Conservation (phyloP, 2,113 vertebrate genomes). For the Gasterosteus aculeatus region DNA sequence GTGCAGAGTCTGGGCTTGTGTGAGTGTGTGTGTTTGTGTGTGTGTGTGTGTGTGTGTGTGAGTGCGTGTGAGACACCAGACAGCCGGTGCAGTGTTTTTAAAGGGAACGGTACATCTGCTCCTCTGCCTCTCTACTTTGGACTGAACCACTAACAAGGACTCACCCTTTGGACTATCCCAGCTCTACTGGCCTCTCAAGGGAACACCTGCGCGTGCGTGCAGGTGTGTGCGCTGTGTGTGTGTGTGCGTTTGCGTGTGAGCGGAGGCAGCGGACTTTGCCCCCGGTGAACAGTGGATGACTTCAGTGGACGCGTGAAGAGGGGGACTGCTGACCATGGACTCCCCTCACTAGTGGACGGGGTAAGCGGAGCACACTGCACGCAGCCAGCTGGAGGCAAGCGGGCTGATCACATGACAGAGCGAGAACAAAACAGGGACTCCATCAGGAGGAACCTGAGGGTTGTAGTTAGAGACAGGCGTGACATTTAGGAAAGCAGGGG, state of each 20-base stretch:
- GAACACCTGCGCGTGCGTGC: slow-evolving; percentile 61
- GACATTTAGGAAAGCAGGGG: neutral
- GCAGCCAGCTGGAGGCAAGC: slow-evolving; percentile 34
- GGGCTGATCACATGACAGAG: slow-evolving; percentile 48
- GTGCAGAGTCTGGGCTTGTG: slow-evolving; percentile 42
- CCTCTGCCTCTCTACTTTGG: slow-evolving; percentile 45
- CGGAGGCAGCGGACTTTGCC: slow-evolving; percentile 40
- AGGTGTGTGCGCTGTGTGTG: slow-evolving; percentile 14
- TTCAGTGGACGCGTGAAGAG: slow-evolving; percentile 60
- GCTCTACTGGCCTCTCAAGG: slow-evolving; percentile 43
- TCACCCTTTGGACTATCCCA: slow-evolving; percentile 65
- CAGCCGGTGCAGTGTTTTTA: slow-evolving; percentile 58
- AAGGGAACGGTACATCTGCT: slow-evolving; percentile 51
- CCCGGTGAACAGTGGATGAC: slow-evolving; percentile 59
- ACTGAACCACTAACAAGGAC: slow-evolving; percentile 52
- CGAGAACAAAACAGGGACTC: slow-evolving; percentile 41
- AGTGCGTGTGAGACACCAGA: slow-evolving; percentile 24
- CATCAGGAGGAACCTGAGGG: neutral
- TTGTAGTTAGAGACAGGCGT: slow-evolving; percentile 1
- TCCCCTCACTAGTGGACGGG: slow-evolving; percentile 68
- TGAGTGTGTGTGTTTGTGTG: slow-evolving; percentile 12
- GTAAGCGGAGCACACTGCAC: slow-evolving; percentile 62
- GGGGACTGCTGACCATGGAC: slow-evolving; percentile 66
- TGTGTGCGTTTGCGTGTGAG: slow-evolving; percentile 21
- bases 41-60: slow-evolving; percentile 5